Percentiles rank a stretch among this genome's conserved stretches.
Evolutionary conservation across 2,113 vertebrate genomes (phyloP).

Genomic region (Pseudopodoces humilis): DNA sequence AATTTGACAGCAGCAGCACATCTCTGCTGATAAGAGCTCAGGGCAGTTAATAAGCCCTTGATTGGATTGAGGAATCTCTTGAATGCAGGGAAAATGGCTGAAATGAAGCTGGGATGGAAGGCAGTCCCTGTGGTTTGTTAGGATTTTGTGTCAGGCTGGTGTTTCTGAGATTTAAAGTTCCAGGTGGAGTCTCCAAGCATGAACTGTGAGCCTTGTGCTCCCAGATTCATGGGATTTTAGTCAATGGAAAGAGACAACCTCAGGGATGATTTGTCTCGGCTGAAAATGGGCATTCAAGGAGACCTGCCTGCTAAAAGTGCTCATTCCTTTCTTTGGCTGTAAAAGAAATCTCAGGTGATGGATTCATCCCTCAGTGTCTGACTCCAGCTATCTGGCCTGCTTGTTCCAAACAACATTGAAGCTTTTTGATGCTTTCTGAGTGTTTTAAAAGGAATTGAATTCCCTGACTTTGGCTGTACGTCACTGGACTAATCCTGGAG

Average conservation of each 20-base stretch:
- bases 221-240: neutral
- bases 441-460: slow-evolving; percentile 14
- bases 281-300: neutral
- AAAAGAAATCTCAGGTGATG: slow-evolving; percentile 10
- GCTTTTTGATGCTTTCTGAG: neutral
- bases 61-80: neutral
- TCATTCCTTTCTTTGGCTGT: neutral
- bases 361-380: slow-evolving; percentile 7
- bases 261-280: neutral
- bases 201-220: neutral
- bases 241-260: neutral
- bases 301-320: neutral
- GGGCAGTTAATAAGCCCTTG: neutral
- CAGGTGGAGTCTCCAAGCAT: neutral
- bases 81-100: neutral
- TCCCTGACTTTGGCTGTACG: neutral
- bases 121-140: neutral
- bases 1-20: neutral
- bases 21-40: neutral
- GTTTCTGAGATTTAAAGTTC: neutral
- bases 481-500: neutral
- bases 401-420: neutral
- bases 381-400: neutral
- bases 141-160: neutral
- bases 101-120: neutral